Evolutionary conservation across 2,888 invertebrate species (phyloP), one percentile per base, ranked within the genome.

Genomic region (Drosophila rellima): DNA sequence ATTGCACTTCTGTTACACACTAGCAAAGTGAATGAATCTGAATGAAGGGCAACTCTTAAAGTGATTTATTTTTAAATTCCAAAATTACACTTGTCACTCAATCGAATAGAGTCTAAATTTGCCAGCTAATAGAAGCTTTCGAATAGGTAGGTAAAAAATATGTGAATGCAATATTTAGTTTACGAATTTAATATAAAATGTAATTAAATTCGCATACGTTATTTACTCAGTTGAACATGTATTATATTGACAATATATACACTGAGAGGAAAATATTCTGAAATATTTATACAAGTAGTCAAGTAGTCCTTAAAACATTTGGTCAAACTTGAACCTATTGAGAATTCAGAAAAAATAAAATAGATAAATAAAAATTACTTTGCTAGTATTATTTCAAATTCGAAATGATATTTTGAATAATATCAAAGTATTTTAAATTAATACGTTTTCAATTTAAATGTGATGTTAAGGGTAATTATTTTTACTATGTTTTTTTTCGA

Each of bases 1-100:
- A 67, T 67, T 64, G 70, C 70, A 60, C 50, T 50, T 47, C 40
- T 8, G 39, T 29, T 56, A 18, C 48, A 29, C 5, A n/a, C 15
- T 15, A 50, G 10, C 17, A 37, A 23, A 20, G 39, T 55, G 48
- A 7, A 59, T 35, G 31, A 10, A 47, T 20, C 11, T 31, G 11
- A 18, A 31, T n/a, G 5, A 11, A 13, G 29, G 20, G 3, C 18
- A 29, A 29, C 40, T 40, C 10, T 52, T 29, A 44, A n/a, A 23
- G n/a, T 44, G 20, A 7, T 20, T 33, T 10, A n/a, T n/a, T 29
- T 8, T 29, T 8, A 17, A 20, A n/a, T n/a, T n/a, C n/a, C n/a
- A n/a, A n/a, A n/a, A 42, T 42, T 42, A 7, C 11, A 33, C 35
- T 15, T 6, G 6, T 15, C n/a, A 15, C 17, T 39, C 7, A n/a